A percentile compares a stretch with the other conserved stretches of the same genome.
Evolutionary conservation across 1,140 invertebrate genomes (phyloP).

Genomic region (Elymnias hypermnestra): DNA sequence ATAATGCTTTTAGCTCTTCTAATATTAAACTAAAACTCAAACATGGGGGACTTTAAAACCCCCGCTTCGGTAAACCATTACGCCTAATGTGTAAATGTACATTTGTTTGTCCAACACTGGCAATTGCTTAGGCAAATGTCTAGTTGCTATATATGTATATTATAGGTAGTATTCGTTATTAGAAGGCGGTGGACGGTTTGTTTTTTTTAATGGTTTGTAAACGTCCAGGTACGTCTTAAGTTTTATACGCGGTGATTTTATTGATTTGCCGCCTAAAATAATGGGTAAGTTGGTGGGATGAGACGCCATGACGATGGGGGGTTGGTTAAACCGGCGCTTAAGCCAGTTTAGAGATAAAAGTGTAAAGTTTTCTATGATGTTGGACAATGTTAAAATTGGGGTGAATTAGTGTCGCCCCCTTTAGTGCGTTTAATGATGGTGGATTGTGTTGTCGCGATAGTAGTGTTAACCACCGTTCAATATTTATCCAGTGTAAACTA

Average conservation of each 20-base stretch:
- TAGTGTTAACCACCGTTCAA: conserved; percentile 30
- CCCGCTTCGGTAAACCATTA: no score
- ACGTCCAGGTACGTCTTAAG: conserved; percentile 44
- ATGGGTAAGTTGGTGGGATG: conserved; percentile 28
- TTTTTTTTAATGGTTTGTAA: conserved; percentile 56
- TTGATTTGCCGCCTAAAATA: conserved; percentile 64
- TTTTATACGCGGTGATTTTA: conserved; percentile 68
- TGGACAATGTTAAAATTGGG: conserved; percentile 45
- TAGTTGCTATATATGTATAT: conserved; percentile 18
- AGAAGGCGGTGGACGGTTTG: conserved; percentile 45
- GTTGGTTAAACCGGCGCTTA: neutral
- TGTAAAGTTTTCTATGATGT: conserved; percentile 56
- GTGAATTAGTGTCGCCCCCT: conserved; percentile 19
- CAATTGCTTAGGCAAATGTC: conserved; percentile 13
- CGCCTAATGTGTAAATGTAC: neutral
- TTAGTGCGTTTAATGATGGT: conserved; percentile 35
- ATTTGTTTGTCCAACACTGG: conserved; percentile 10
- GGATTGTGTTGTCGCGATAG: conserved; percentile 36
- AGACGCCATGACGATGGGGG: neutral
- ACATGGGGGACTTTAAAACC: no score
- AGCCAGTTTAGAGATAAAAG: conserved; percentile 28
- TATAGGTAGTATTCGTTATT: conserved; percentile 35
- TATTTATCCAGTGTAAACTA: conserved; percentile 10
- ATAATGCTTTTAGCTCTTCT: no score
- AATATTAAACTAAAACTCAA: no score